phyloP scores from a whole-genome alignment of 1,140 invertebrate species.

The Ylistrum balloti region DNA sequence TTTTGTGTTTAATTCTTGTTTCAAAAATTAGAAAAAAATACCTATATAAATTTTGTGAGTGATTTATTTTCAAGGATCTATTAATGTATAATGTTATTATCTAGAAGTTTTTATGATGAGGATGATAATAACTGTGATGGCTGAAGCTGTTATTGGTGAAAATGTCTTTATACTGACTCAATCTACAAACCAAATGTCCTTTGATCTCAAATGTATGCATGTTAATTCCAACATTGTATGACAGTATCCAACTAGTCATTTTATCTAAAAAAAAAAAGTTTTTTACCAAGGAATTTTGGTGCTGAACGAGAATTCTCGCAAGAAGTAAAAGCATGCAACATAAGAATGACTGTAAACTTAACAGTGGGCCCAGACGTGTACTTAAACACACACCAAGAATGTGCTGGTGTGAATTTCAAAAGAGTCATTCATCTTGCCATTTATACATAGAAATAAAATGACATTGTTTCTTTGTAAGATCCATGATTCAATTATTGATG shows the following conservation, averaged over 20 bases:
- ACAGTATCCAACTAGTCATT: background rate
- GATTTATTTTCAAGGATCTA: no score
- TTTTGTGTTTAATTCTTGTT: no score
- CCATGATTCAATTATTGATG: background rate
- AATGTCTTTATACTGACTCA: no score
- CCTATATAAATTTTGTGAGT: no score
- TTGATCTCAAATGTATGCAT: no score
- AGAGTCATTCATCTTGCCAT: background rate
- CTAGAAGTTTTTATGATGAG: no score
- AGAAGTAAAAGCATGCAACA: background rate
- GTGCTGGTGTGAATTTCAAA: constrained; percentile 7
- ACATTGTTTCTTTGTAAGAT: background rate
- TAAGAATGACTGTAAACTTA: constrained; percentile 10
- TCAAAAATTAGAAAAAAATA: no score
- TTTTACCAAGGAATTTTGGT: background rate
- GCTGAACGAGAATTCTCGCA: background rate
- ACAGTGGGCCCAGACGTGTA: background rate
- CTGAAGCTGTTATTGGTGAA: no score
- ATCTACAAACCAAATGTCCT: no score
- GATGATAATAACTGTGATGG: no score
- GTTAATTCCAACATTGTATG: background rate
- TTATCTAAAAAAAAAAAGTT: background rate
- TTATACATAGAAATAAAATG: constrained; percentile 21
- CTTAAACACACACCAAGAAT: background rate
- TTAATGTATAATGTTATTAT: no score